These are phyloP conservation scores for Malurus cyaneus DNA, from an alignment of 2,113 vertebrate species.

Conservation along the genomic window DNA sequence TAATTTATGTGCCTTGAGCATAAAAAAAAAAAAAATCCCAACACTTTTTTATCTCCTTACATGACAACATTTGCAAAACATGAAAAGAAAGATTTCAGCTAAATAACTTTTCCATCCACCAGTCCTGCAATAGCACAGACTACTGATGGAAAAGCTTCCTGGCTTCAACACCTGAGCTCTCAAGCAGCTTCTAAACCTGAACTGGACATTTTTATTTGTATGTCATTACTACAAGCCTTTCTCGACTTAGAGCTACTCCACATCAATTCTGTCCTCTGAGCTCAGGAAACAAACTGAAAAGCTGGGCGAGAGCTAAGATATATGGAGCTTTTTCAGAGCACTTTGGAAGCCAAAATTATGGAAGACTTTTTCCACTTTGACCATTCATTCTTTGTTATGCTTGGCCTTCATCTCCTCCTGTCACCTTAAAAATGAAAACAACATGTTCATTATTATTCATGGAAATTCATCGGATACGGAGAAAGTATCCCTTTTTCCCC, in stretches of 20 bases:
- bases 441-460: conserved; percentile 55
- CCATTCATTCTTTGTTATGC: conserved; percentile 28
- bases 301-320: conserved; percentile 5
- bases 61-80: neutral
- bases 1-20: neutral
- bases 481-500: neutral
- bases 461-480: neutral
- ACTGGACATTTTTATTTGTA: neutral
- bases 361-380: conserved; percentile 55
- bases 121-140: neutral
- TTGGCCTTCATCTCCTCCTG: conserved; percentile 35
- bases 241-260: neutral
- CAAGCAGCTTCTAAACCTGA: neutral
- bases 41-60: neutral
- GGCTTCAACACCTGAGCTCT: neutral
- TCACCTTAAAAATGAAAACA: conserved; percentile 65
- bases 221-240: neutral
- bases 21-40: rapidly evolving
- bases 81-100: neutral
- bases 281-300: conserved; percentile 11
- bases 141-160: neutral
- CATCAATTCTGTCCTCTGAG: neutral
- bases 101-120: neutral
- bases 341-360: conserved; percentile 7
- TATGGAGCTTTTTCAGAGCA: neutral